Evolutionary conservation across 2,797 vertebrate genomes (phyloP).

Genomic region (Danio albolineatus): DNA sequence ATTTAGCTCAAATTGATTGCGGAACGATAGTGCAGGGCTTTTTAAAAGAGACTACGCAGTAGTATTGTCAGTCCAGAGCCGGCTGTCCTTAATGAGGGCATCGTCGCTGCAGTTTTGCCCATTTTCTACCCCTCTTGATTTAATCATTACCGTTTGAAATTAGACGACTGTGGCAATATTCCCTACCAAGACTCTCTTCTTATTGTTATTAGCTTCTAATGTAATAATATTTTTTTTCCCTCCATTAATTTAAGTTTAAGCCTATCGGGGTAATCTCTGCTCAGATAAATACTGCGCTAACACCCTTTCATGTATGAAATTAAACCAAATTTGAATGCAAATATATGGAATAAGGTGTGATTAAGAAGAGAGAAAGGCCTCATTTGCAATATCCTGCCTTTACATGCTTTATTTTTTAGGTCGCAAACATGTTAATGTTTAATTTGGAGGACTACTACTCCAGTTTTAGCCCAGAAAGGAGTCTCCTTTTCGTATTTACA

Average conservation of each 20-base stretch:
- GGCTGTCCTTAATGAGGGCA: constrained; percentile 77
- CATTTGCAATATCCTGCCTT: constrained; percentile 68
- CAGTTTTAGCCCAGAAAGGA: constrained; percentile 17
- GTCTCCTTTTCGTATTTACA: neutral
- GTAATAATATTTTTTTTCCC: constrained; percentile 72
- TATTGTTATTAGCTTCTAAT: constrained; percentile 72
- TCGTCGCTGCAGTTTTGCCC: constrained; percentile 73
- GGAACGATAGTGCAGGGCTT: constrained; percentile 92
- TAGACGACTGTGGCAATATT: constrained; percentile 71
- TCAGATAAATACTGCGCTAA: constrained; percentile 76
- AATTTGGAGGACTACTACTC: constrained; percentile 41
- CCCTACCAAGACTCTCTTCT: constrained; percentile 63
- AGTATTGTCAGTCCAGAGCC: constrained; percentile 70
- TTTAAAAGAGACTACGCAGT: constrained; percentile 76
- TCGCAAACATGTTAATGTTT: constrained; percentile 57
- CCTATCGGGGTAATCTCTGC: constrained; percentile 76
- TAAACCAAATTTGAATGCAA: constrained; percentile 74
- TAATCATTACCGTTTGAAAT: constrained; percentile 76
- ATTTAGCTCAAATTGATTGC: constrained; percentile 97
- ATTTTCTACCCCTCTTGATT: constrained; percentile 80
- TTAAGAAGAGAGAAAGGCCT: constrained; percentile 64
- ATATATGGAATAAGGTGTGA: constrained; percentile 67
- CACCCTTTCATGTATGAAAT: constrained; percentile 73
- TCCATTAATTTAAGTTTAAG: constrained; percentile 76
- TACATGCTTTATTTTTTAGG: constrained; percentile 47